Percentiles rank a stretch among this genome's conserved stretches.
phyloP scores from a whole-genome alignment of 1,140 invertebrate genomes.

The Neomicropteryx cornuta region DNA sequence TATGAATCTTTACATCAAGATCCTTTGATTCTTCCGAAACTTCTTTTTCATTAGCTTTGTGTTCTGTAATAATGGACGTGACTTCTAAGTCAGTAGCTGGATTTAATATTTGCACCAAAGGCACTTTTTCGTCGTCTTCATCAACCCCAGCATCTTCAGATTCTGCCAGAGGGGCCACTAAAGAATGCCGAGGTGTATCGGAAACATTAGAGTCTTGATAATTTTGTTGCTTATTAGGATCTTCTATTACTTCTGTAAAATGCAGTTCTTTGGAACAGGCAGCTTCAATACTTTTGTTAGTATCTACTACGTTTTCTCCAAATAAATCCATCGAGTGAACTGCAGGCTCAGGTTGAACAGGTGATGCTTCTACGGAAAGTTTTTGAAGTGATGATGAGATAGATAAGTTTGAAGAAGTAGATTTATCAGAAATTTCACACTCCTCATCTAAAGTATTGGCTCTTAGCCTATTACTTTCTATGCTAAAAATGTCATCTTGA shows the following conservation, averaged over 20 bases:
- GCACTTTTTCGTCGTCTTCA: constrained; percentile 41
- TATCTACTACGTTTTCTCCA: not conserved
- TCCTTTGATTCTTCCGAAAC: constrained; percentile 27
- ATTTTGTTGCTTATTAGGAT: constrained; percentile 19
- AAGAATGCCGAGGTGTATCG: constrained; percentile 21
- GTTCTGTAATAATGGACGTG: constrained; percentile 1
- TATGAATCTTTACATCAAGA: constrained; percentile 35
- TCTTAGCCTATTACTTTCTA: constrained; percentile 6
- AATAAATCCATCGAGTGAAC: not conserved
- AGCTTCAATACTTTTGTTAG: not conserved
- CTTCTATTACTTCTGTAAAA: constrained; percentile 11
- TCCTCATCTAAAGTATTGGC: not conserved
- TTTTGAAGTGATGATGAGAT: not conserved
- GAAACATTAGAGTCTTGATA: constrained; percentile 9
- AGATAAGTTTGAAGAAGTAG: not conserved
- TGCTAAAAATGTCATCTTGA: constrained; percentile 43
- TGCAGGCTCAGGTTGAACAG: not conserved
- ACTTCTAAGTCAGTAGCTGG: constrained; percentile 7
- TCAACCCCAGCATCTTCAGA: constrained; percentile 51
- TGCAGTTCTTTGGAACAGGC: not conserved
- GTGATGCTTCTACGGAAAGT: not conserved
- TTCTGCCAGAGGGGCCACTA: constrained; percentile 48
- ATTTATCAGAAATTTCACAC: not conserved
- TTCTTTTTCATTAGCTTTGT: constrained; percentile 24
- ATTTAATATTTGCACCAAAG: constrained; percentile 26